Conservation (phyloP, 2,797 vertebrate species). For the Arrhamphus sclerolepis region DNA sequence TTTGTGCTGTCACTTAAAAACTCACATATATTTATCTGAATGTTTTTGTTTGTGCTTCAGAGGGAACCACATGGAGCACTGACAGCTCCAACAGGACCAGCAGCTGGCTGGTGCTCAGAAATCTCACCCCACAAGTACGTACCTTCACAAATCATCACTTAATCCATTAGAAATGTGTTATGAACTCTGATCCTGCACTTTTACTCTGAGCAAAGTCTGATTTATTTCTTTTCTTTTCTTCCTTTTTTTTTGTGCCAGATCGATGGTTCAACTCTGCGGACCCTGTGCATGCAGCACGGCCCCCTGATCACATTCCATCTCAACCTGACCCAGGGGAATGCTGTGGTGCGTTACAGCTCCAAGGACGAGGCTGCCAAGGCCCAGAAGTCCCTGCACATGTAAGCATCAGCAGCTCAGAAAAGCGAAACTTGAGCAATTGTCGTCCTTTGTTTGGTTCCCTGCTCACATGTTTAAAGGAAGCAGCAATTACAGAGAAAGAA, state of each 20-base stretch:
- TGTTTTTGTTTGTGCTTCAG: constrained; percentile 45
- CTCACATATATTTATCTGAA: no score
- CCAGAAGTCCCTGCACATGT: constrained; percentile 99
- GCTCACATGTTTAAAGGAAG: background rate
- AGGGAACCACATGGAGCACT: constrained; percentile 96
- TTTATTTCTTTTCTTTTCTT: no score
- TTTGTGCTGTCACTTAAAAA: no score
- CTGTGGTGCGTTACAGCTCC: constrained; percentile 98
- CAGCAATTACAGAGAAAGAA: background rate
- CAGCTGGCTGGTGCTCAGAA: constrained; percentile 98
- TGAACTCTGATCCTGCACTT: background rate
- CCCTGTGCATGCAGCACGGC: constrained; percentile 96
- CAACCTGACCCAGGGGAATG: constrained; percentile 97
- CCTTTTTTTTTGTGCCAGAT: constrained; percentile 80
- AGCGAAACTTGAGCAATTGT: background rate
- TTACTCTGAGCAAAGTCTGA: no score
- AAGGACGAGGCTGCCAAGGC: constrained; percentile 98
- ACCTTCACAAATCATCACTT: background rate
- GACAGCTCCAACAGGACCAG: constrained; percentile 95
- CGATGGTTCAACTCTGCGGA: constrained; percentile 95
- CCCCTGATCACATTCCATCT: constrained; percentile 99
- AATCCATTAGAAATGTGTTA: no score
- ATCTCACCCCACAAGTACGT: constrained; percentile 95
- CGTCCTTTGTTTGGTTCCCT: background rate
- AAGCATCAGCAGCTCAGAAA: constrained; percentile 45